Base-by-base conservation (phyloP, 1,140 invertebrate species). In the Drosophila pallidifrons region DNA sequence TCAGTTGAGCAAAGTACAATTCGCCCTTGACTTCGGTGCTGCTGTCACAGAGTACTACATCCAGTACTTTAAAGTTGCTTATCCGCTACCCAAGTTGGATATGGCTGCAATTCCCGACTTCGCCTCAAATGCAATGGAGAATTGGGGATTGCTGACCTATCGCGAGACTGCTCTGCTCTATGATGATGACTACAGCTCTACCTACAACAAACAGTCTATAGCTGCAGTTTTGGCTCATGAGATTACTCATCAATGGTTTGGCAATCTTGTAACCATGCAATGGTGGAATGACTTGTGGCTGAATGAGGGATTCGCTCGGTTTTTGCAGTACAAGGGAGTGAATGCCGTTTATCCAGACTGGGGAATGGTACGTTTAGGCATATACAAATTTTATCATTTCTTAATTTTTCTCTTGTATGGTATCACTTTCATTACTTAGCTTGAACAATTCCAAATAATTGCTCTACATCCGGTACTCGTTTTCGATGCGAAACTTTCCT, bases 201-300 rank as follows among this genome's bases (percentile, higher is more conserved):
- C 95, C 0, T 81, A 79, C 1, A 96, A 97, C 81, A 96, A 96
- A 82, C 95, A 97, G 90, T 93, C 94, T 61, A 96, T 98, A 2
- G 96, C 97, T 4, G 94, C 94, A 3, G 96, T 97, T 0, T 94
- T 99, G 47, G 95, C 96, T 5, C 98, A 99, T 92, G 98, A 99
- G 93, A 94, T 99, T 25, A 97, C 97, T 7, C 98, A 99, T 82
- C 97, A 96, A 96, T 98, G 97, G 97, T 97, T 97, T 92, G 96
- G 97, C 65, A 97, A 97, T 94, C 94, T 97, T 78, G 97, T 98
- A 3, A 98, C 97, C 16, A 96, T 98, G 95, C 93, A 95, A 55
- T 98, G 97, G 97, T 99, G 98, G 98, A 96, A 97, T 91, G 97
- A 98, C 91, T 92, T 99, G 0, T 99, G 97, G 97, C 93, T 98